Conservation (phyloP, 2,113 vertebrate genomes). For the Suncus etruscus region DNA sequence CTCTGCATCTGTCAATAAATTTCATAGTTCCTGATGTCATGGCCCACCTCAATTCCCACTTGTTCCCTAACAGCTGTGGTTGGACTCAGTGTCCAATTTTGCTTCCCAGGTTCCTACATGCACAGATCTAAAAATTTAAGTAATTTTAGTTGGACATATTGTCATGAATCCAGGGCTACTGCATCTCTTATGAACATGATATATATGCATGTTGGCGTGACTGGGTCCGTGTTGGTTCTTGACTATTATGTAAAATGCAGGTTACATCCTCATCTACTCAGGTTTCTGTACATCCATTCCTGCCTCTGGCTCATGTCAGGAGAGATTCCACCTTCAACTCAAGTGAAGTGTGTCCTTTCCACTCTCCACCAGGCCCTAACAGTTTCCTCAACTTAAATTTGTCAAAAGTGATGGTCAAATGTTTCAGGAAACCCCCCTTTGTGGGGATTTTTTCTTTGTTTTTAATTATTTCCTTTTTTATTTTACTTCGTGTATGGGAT, state of each 20-base stretch:
- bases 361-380: background rate
- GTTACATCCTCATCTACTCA: too few relatives aligned
- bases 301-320: background rate
- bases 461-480: too few relatives aligned
- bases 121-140: background rate
- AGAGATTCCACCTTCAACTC: too few relatives aligned
- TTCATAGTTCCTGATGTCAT: background rate
- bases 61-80: background rate
- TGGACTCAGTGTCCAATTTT: background rate
- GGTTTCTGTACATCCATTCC: background rate
- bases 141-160: background rate
- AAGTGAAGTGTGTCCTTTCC: background rate
- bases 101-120: background rate
- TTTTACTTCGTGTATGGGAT: too few relatives aligned
- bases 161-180: too few relatives aligned
- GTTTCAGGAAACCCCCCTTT: background rate
- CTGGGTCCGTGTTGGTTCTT: too few relatives aligned
- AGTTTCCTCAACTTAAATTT: background rate
- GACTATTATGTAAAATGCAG: too few relatives aligned
- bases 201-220: too few relatives aligned
- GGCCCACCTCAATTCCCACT: background rate
- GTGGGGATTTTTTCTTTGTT: too few relatives aligned
- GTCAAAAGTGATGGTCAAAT: background rate
- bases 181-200: too few relatives aligned
- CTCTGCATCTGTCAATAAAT: background rate